Evolutionary conservation across 2,888 invertebrate genomes (phyloP).

Genomic region (Ptycholaimellus sp.): DNA sequence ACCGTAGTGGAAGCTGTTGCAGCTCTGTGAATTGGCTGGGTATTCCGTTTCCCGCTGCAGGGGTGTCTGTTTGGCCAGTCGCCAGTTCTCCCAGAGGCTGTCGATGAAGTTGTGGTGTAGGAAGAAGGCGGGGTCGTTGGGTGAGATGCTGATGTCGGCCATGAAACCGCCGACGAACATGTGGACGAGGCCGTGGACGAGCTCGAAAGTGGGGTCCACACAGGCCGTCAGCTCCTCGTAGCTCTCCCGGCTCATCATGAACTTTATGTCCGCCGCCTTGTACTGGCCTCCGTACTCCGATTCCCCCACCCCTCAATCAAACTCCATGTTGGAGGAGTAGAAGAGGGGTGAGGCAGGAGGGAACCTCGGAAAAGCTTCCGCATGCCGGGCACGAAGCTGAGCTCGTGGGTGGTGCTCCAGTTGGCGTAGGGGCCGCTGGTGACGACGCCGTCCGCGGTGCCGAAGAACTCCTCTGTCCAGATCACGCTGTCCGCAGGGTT

Average conservation of each 20-base stretch:
- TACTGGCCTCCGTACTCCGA: conserved; percentile 6
- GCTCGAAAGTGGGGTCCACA: conserved; percentile 9
- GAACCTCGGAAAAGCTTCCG: background rate
- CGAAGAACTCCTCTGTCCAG: conserved; percentile 17
- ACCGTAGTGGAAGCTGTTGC: conserved; percentile 4
- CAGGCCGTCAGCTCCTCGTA: conserved; percentile 7
- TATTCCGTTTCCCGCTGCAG: conserved; percentile 4
- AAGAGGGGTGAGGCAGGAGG: too few relatives aligned
- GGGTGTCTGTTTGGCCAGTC: conserved; percentile 3
- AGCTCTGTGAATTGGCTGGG: conserved; percentile 2
- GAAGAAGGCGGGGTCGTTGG: conserved; percentile 20
- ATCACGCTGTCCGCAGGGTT: conserved; percentile 16
- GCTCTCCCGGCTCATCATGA: background rate
- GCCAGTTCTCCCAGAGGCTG: conserved; percentile 16
- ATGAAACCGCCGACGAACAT: conserved; percentile 15
- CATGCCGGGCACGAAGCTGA: conserved; percentile 4
- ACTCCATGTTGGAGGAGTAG: too few relatives aligned
- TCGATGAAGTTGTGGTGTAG: conserved; percentile 20
- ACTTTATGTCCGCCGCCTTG: conserved; percentile 4
- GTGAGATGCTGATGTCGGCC: conserved; percentile 12
- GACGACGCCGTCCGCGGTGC: conserved; percentile 15
- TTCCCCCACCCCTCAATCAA: conserved; percentile 4
- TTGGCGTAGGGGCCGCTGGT: conserved; percentile 15
- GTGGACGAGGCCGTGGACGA: conserved; percentile 15
- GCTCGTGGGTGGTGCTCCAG: conserved; percentile 17